phyloP scores from a whole-genome alignment of 2,113 vertebrate genomes.

The Mungos mungo region DNA sequence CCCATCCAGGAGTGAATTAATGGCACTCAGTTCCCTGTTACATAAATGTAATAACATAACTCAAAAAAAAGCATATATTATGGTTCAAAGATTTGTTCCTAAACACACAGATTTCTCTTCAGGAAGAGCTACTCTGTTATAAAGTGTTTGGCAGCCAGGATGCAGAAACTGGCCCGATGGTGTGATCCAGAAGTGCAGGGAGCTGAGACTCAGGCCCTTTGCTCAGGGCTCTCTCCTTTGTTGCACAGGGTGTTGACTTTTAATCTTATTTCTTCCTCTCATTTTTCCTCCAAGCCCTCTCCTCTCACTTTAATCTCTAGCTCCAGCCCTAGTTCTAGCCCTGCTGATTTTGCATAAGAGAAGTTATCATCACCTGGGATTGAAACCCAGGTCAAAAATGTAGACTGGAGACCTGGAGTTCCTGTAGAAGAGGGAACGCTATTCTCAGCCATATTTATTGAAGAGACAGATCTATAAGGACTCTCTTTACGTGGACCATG shows the following conservation, averaged over 20 bases:
- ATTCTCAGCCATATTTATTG: neutral
- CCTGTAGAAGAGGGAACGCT: neutral
- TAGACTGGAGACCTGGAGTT: neutral
- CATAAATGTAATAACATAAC: slow-evolving; percentile 39
- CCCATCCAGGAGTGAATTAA: slow-evolving; percentile 31
- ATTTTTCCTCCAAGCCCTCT: neutral
- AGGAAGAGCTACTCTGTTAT: neutral
- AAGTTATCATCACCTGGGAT: neutral
- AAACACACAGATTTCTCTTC: neutral
- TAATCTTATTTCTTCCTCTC: neutral
- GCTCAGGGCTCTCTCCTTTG: neutral
- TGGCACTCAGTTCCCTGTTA: neutral
- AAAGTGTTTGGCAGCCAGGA: neutral
- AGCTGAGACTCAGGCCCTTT: neutral
- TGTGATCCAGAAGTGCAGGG: neutral
- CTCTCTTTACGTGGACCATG: neutral
- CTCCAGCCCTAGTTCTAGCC: neutral
- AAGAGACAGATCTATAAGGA: neutral
- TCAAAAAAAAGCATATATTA: neutral
- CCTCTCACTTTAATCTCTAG: neutral
- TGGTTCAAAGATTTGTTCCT: slow-evolving; percentile 3
- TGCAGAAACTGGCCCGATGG: neutral
- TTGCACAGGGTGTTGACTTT: neutral
- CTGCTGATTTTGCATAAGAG: neutral
- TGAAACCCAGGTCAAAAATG: slow-evolving; percentile 17